phyloP scores from a whole-genome alignment of 2,113 vertebrate species.

The Muntiacus muntjak region DNA sequence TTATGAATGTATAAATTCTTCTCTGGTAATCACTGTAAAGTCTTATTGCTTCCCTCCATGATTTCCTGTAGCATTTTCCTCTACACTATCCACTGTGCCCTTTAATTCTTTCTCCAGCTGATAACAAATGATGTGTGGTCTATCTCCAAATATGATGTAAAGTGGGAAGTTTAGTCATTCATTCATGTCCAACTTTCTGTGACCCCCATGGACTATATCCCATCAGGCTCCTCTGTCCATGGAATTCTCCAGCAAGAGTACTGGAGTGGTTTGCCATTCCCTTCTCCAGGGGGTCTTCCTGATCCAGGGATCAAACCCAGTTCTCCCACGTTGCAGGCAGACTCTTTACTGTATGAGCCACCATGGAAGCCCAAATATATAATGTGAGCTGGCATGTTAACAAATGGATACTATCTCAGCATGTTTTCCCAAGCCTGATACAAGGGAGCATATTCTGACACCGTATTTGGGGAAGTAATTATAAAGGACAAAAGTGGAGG shows the following conservation, averaged over 20 bases:
- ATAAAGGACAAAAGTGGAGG: neutral
- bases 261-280: neutral
- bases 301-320: neutral
- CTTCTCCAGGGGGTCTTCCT: neutral
- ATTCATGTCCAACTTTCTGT: neutral
- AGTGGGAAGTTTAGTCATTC: neutral
- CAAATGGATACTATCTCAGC: neutral
- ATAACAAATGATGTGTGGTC: neutral
- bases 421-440: neutral
- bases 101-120: neutral
- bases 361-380: neutral
- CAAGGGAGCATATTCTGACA: neutral
- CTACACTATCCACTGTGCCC: neutral
- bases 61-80: neutral
- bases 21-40: neutral
- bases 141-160: neutral
- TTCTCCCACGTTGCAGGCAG: neutral
- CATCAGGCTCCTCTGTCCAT: neutral
- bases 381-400: neutral
- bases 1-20: neutral
- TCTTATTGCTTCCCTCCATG: neutral
- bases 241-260: neutral
- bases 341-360: neutral
- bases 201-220: neutral
- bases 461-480: neutral